Evolutionary conservation across 2,797 vertebrate genomes (phyloP).

Genomic region (Bucorvus abyssinicus): DNA sequence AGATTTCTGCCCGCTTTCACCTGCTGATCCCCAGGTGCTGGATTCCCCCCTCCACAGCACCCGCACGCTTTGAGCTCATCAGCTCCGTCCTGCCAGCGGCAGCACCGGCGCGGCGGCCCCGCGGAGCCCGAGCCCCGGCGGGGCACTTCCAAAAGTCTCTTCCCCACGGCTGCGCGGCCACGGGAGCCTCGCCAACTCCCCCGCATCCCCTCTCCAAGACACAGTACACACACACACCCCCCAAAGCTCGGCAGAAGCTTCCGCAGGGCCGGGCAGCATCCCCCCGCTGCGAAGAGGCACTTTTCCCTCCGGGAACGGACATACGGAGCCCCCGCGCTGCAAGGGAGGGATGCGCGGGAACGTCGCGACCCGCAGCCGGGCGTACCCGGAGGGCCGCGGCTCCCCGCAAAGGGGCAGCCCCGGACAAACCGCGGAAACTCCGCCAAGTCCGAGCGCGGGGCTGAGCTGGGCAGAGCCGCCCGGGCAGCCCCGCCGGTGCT

Average conservation of each 20-base stretch:
- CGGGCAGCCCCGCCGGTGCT: background rate
- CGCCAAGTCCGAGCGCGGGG: background rate
- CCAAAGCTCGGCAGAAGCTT: background rate
- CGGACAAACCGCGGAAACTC: background rate
- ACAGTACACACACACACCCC: background rate
- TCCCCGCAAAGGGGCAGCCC: background rate
- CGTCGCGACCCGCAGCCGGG: background rate
- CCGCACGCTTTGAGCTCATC: background rate
- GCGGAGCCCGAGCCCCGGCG: background rate
- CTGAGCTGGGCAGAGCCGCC: background rate
- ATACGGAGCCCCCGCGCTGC: background rate
- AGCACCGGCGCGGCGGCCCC: background rate
- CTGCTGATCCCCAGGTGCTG: background rate
- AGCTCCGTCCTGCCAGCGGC: background rate
- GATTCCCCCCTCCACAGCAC: background rate
- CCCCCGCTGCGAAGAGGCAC: background rate
- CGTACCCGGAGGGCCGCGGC: background rate
- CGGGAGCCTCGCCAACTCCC: background rate
- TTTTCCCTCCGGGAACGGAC: background rate
- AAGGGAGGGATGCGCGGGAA: background rate
- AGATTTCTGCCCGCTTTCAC: background rate
- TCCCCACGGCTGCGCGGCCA: background rate
- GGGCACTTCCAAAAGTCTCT: background rate
- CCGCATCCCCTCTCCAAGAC: background rate
- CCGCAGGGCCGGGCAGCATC: background rate